Evolutionary conservation across 2,113 vertebrate genomes (phyloP).

Genomic region (Saccopteryx leptura): DNA sequence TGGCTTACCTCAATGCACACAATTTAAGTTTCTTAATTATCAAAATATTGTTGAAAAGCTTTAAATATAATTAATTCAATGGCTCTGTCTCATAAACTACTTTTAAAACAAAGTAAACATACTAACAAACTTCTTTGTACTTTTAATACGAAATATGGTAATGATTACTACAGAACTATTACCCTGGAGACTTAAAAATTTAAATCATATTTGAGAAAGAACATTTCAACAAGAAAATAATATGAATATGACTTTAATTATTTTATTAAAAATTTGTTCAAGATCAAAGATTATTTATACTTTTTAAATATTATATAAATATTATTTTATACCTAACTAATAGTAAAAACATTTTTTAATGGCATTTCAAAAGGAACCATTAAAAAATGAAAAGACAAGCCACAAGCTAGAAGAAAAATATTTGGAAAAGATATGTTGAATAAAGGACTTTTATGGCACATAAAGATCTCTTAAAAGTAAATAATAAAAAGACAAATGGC

Average conservation of each 20-base stretch:
- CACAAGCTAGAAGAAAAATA: constrained; percentile 19
- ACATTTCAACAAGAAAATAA: constrained; percentile 21
- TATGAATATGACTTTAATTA: not conserved
- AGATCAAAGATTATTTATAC: not conserved
- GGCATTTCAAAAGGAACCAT: not conserved
- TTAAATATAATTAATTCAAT: constrained; percentile 16
- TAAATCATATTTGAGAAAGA: constrained; percentile 49
- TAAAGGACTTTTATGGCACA: not conserved
- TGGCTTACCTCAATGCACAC: not conserved
- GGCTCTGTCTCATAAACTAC: not conserved
- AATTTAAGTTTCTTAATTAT: not conserved
- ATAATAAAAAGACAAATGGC: constrained; percentile 29
- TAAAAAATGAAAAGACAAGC: constrained; percentile 45
- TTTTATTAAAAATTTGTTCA: constrained; percentile 32
- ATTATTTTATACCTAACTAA: constrained; percentile 23
- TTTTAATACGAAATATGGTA: constrained; percentile 1
- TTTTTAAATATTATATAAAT: constrained; percentile 20
- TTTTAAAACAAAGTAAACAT: constrained; percentile 41
- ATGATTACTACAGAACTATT: constrained; percentile 33
- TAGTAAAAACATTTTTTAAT: constrained; percentile 8
- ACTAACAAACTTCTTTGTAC: not conserved
- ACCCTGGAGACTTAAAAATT: constrained; percentile 16
- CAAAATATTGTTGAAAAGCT: constrained; percentile 36
- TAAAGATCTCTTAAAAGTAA: constrained; percentile 26
- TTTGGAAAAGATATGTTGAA: constrained; percentile 23